Conservation (phyloP, 2,888 invertebrate species). For the Coenonympha arcania region DNA sequence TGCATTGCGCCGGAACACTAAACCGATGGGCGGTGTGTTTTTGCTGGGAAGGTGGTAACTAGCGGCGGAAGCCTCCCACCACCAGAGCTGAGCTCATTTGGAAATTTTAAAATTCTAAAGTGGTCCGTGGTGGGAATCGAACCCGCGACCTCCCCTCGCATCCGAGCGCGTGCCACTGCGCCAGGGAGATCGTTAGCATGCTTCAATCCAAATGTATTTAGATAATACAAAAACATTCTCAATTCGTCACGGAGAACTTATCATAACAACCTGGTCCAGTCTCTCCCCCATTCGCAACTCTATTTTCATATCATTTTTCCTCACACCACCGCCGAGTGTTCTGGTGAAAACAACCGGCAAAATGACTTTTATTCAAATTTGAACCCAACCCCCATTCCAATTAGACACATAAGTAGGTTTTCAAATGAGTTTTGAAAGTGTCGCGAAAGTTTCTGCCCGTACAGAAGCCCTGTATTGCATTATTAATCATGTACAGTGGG, state of each 20-base stretch:
- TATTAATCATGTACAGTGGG: constrained; percentile 25
- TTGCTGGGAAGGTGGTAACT: too few relatives aligned
- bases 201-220: too few relatives aligned
- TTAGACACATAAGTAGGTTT: constrained; percentile 10
- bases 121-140: too few relatives aligned
- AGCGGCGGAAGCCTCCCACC: too few relatives aligned
- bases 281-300: constrained; percentile 9
- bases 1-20: too few relatives aligned
- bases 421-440: constrained; percentile 1
- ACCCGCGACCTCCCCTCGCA: too few relatives aligned
- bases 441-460: constrained; percentile 12
- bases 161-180: too few relatives aligned
- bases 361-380: constrained; percentile 6
- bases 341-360: neutral
- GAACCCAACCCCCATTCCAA: constrained; percentile 5
- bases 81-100: too few relatives aligned
- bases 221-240: neutral
- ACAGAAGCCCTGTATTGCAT: constrained; percentile 17
- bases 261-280: constrained; percentile 11
- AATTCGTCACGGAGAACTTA: neutral
- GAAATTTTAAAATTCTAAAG: too few relatives aligned
- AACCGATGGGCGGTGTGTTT: too few relatives aligned
- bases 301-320: constrained; percentile 22
- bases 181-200: too few relatives aligned
- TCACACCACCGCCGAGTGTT: constrained; percentile 6